Evolutionary conservation across 2,797 vertebrate genomes (phyloP), one percentile per base, ranked within the genome.

Genomic region (Crotalus adamanteus): DNA sequence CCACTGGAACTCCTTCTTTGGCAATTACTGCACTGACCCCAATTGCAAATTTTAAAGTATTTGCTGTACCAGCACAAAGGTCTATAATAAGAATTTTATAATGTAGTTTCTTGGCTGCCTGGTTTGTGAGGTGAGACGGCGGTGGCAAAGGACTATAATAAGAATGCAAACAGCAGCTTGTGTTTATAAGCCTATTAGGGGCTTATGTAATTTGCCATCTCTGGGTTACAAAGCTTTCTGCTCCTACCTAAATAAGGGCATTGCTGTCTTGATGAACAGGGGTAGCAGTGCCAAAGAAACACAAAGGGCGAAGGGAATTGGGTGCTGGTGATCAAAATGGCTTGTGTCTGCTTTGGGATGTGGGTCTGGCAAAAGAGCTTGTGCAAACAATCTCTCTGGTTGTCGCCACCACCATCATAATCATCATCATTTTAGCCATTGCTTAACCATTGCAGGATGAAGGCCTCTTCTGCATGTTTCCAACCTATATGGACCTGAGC

Each of bases 121-220:
- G 0, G 6, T 65, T 89, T 53, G 47, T 4, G 42, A 83, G 87
- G 42, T 42, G 9, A 89, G 60, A 73, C 57, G 7, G 22, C 11
- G 2, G 78, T 16, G n/a, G 55, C 53, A 6, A 61, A 90, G 78
- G 59, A 86, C 16, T 1, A 61, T 47, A 90, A 90, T 87, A 91
- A 60, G 28, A 31, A 60, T 51, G 92, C 92, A 93, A 93, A 93
- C 92, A 93, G 31, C 85, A 60, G 83, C 37, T 57, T 93, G 85
- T 59, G 42, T 87, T 93, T 93, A 93, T 93, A 93, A 93, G 63
- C 85, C 92, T 93, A 90, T 93, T 87, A 87, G 28, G 22, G 5
- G 4, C 89, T 93, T 93, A 93, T 73, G 85, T 87, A 87, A 90
- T 93, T 87, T 59, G 37, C 89, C 55, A 60, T 90, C 89, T 87